A percentile compares a stretch with the other conserved stretches of the same genome.
Evolutionary conservation across 2,888 invertebrate genomes (phyloP).

Genomic region (Incurvaria masculella): DNA sequence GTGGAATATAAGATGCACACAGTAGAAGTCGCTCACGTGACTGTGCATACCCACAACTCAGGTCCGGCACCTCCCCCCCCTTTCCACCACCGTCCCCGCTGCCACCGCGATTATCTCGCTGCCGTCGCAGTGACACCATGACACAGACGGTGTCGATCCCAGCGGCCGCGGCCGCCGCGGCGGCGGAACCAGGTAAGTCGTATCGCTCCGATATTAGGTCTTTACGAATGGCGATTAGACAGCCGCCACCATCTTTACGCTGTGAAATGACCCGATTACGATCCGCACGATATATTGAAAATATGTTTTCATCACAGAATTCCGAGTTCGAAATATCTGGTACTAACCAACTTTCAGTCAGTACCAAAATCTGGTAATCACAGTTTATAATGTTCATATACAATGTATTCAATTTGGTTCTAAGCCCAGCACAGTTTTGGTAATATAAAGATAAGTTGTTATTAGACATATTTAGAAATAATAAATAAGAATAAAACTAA

Average conservation of each 20-base stretch:
- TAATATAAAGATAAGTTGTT: slow-evolving; percentile 3
- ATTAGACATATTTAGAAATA: too few species aligned
- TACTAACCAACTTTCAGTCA: slow-evolving; percentile 3
- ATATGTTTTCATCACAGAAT: neutral
- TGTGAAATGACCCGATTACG: neutral
- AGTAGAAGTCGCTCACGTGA: neutral
- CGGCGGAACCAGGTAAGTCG: too few species aligned
- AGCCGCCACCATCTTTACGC: too few species aligned
- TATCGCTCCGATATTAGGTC: too few species aligned
- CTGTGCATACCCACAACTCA: too few species aligned
- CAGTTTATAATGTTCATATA: neutral
- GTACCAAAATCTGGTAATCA: slow-evolving; percentile 4
- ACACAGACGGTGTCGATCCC: neutral
- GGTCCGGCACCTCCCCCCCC: too few species aligned
- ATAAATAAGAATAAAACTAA: neutral
- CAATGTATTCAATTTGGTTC: slow-evolving; percentile 1
- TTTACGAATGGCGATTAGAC: too few species aligned
- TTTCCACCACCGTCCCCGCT: neutral
- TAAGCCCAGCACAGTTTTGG: slow-evolving; percentile 7
- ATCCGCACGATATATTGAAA: neutral
- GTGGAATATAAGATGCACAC: neutral
- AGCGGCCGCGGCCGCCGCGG: too few species aligned
- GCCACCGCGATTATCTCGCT: neutral
- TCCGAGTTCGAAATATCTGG: neutral
- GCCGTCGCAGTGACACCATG: neutral